Percentiles rank a stretch among this genome's conserved stretches.
Conservation (phyloP, 2,888 invertebrate species). For the Hyppa rectilinea region DNA sequence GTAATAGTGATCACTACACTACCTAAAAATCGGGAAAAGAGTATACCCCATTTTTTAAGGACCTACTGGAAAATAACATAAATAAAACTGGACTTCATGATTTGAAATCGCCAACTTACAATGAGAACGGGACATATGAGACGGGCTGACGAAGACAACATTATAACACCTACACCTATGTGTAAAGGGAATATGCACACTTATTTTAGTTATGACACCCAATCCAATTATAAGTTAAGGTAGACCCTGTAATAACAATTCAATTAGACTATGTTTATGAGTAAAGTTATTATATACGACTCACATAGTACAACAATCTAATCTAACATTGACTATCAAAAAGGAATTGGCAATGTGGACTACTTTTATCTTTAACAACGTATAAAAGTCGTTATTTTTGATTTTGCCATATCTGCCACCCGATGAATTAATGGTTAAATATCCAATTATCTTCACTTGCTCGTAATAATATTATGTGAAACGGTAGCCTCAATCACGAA, state of each 20-base stretch:
- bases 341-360: too few relatives aligned
- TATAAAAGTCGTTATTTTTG: too few relatives aligned
- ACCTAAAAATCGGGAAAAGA: too few relatives aligned
- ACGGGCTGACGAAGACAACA: not conserved
- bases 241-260: not conserved
- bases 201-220: not conserved
- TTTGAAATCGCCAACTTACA: not conserved
- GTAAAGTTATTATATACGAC: too few relatives aligned
- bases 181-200: not conserved
- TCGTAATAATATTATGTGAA: slow-evolving; percentile 10
- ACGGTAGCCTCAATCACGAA: not conserved
- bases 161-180: not conserved
- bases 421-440: not conserved
- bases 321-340: too few relatives aligned
- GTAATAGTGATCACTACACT: too few relatives aligned
- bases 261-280: too few relatives aligned
- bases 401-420: too few relatives aligned
- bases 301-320: too few relatives aligned
- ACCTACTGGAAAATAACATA: not conserved
- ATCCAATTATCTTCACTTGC: not conserved
- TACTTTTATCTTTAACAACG: too few relatives aligned
- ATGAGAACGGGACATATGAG: not conserved
- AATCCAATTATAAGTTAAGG: not conserved
- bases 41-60: not conserved
- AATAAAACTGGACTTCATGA: not conserved